phyloP scores from a whole-genome alignment of 2,888 invertebrate species.

The Agonopterix alstromeriana region DNA sequence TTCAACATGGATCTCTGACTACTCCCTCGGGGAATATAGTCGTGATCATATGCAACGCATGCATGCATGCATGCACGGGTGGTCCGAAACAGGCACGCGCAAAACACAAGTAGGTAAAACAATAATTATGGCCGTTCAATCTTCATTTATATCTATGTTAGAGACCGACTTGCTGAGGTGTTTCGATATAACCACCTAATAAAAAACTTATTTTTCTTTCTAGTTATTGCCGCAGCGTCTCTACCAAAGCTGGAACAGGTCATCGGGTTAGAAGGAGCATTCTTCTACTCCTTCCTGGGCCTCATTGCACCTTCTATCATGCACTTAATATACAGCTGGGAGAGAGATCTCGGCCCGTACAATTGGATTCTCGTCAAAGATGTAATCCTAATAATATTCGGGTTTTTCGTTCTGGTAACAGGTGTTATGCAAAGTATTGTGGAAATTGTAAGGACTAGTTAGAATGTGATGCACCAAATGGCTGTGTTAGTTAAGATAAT shows the following conservation, averaged over 20 bases:
- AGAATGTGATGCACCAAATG: too few species aligned
- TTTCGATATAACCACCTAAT: not conserved
- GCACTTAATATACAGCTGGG: conserved; percentile 83
- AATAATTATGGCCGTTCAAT: too few species aligned
- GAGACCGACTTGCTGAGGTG: too few species aligned
- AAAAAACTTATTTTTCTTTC: conserved; percentile 14
- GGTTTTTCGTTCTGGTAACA: conserved; percentile 81
- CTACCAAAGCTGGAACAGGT: conserved; percentile 62
- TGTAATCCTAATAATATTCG: conserved; percentile 73
- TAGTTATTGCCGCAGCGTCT: conserved; percentile 60
- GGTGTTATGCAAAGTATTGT: conserved; percentile 75
- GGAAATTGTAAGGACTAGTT: conserved; percentile 33
- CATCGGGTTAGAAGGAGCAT: conserved; percentile 68
- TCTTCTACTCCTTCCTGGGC: conserved; percentile 84
- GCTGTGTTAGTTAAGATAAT: too few species aligned
- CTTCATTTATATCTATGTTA: too few species aligned
- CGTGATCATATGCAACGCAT: too few species aligned
- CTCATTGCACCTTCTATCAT: conserved; percentile 84
- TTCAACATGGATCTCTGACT: too few species aligned
- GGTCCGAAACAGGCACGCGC: too few species aligned
- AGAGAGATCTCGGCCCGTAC: conserved; percentile 79
- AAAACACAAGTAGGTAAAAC: too few species aligned
- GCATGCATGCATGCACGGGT: too few species aligned
- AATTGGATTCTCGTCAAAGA: conserved; percentile 85
- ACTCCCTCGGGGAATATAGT: too few species aligned